Base-by-base conservation (phyloP, 2,113 vertebrate species). In the Clarias macrocephalus region DNA sequence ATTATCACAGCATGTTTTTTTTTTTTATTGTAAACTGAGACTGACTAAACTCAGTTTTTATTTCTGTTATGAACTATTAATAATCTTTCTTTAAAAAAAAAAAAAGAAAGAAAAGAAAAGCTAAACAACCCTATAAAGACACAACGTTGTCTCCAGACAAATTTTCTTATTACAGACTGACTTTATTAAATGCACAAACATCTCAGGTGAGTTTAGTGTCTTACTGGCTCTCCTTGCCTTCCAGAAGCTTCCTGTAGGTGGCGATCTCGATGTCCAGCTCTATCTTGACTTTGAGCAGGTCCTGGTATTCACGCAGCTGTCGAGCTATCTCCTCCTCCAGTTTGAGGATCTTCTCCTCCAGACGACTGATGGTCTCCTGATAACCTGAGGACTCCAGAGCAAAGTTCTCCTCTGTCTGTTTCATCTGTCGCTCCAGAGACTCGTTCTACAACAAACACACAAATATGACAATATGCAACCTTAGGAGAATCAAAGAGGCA, bases 301-400 rank as follows among this genome's bases (percentile, higher is more conserved):
- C 98, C 91, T 99, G 97, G 93, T 99, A 98, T 91, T 99, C 98
- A 0, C 96, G 95, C 54, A 99, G 96, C 86, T 99, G 97, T 54
- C 96, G 96, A 18, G 97, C 95, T 97, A 99, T 99, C 93, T 99
- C 97, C n/a, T 99, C 97, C 94, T 99, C 99, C 96, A 98, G 98
- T 94, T 96, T 97, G 83, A 96, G 96, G 87, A 98, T 97, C 94
- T 99, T 97, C 19, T 98, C 97, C 91, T 99, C 97, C 93, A 99
- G 95, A n/a, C 95, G 96, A 63, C 92, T 87, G 63, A 98, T 95
- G 92, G 93, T 98, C 94, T 98, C 97, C 89, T 99, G 98, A 94
- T 96, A 97, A 92, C 96, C 95, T 79, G 93, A 91, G 82, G 93
- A 95, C 95, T 99, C 97, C 66, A 96, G 42, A 80, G 95, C 93